Evolutionary conservation across 2,888 invertebrate species (phyloP), one percentile per base, ranked within the genome.

Genomic region (Orchesellides sinensis): DNA sequence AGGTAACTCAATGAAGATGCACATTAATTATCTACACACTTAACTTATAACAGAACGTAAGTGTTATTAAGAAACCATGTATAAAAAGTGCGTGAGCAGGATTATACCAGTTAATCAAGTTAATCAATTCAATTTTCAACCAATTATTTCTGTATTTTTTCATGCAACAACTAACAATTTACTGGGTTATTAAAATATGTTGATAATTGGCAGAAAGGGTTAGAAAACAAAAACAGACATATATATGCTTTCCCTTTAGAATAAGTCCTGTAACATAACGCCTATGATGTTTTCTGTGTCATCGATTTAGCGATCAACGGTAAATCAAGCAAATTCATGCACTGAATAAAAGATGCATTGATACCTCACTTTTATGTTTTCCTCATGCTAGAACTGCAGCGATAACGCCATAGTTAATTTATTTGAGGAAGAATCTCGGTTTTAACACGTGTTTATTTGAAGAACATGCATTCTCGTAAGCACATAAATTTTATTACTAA

Each of bases 191-290:
- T 54, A 54, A 54, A 25, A 10, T n/a, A 54, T 32, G 32, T 32
- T 19, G 12, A 19, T 6, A 19, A 61, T 17, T 35, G 12, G 35
- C 8, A 35, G 6, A 8, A 6, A 35, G 35, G 6, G 35, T 35
- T 35, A 8, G 35, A 35, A 35, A 8, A 35, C 35, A 35, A 8
- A 8, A 6, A 12, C 35, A 35, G 14, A 56, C 10, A 25, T 56
- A 23, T 10, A 19, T 32, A 19, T 17, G 61, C 14, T 61, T 61
- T 61, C 29, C 61, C 29, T 27, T 61, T 61, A 61, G 19, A 32
- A 21, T 61, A 61, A 10, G 32, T 32, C 61, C 61, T 61, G 61
- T 61, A 61, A 61, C 61, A 61, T 61, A 61, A 61, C 29, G 2
- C 4, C 40, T n/a, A 40, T 40, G n/a, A 14, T 2, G 14, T 40